Conservation (phyloP, 2,888 invertebrate species). For the Lysandra bellargus region DNA sequence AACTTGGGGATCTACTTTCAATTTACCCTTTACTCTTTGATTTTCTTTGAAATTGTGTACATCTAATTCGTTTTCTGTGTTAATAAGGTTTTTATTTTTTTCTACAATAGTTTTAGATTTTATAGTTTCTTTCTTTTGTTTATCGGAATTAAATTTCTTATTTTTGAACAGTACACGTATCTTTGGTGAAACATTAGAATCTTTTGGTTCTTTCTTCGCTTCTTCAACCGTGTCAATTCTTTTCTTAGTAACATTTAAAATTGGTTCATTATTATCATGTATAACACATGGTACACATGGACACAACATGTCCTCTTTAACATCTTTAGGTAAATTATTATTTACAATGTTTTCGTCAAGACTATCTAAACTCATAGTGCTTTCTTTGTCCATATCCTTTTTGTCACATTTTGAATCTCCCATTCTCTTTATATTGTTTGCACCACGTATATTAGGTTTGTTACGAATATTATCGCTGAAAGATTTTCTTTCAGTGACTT, state of each 20-base stretch:
- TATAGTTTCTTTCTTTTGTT: conserved; percentile 46
- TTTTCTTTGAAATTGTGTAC: not conserved
- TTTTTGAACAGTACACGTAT: conserved; percentile 68
- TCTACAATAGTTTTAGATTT: conserved; percentile 18
- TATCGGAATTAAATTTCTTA: conserved; percentile 53
- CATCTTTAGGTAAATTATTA: conserved; percentile 60
- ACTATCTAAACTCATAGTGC: conserved; percentile 69
- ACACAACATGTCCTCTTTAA: conserved; percentile 67
- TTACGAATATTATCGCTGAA: not conserved
- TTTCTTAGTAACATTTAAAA: not conserved
- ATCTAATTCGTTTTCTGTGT: conserved; percentile 41
- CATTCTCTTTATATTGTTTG: conserved; percentile 33
- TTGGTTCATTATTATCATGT: conserved; percentile 53
- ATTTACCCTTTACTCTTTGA: not conserved
- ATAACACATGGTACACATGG: conserved; percentile 67
- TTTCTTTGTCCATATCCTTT: conserved; percentile 54
- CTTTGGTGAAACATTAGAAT: conserved; percentile 45
- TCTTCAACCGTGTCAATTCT: conserved; percentile 36
- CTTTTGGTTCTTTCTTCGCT: conserved; percentile 32
- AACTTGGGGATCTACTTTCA: not conserved
- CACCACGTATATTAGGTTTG: conserved; percentile 37
- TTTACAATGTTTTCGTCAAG: conserved; percentile 53
- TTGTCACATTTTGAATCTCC: conserved; percentile 38
- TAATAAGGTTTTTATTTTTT: conserved; percentile 12
- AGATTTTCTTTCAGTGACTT: conserved; percentile 38